Conservation (phyloP, 2,113 vertebrate species). For the Buteo buteo region DNA sequence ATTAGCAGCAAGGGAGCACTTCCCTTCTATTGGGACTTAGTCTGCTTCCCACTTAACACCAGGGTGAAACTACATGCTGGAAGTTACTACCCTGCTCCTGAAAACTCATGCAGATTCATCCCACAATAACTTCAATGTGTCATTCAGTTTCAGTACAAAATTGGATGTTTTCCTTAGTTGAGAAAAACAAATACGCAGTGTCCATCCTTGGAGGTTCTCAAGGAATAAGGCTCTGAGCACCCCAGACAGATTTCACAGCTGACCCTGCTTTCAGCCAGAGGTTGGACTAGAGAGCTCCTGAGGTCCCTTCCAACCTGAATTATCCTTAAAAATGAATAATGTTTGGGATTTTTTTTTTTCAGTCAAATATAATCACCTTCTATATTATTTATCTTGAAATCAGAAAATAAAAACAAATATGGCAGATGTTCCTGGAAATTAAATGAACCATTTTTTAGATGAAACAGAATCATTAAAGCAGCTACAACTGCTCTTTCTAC, state of each 20-base stretch:
- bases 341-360: neutral
- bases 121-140: neutral
- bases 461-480: neutral
- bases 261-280: neutral
- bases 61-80: neutral
- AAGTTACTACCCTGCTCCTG: neutral
- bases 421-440: neutral
- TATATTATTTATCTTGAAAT: neutral
- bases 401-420: neutral
- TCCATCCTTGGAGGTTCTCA: neutral
- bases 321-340: neutral
- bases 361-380: neutral
- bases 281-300: neutral
- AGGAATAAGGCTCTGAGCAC: neutral
- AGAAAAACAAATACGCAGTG: neutral
- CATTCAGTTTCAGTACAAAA: neutral
- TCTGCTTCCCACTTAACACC: neutral
- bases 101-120: neutral
- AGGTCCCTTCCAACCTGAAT: neutral
- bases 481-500: neutral
- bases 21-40: neutral
- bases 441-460: neutral
- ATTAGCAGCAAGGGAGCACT: neutral
- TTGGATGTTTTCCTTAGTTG: neutral
- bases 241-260: neutral